Evolutionary conservation across 2,113 vertebrate genomes (phyloP).

Genomic region (Numida meleagris): DNA sequence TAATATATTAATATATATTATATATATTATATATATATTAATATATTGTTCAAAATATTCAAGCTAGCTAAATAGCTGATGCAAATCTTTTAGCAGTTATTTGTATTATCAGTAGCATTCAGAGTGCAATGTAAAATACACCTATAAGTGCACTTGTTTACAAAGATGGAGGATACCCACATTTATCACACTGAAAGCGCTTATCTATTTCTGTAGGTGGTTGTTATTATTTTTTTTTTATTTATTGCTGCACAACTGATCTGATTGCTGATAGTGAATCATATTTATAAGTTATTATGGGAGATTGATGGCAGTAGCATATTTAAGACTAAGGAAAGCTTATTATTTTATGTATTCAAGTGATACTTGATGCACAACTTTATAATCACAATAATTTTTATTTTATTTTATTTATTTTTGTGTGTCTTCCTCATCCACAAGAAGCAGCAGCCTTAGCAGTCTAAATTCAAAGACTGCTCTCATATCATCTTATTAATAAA

Average conservation of each 20-base stretch:
- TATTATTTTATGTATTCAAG: neutral
- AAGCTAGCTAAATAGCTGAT: neutral
- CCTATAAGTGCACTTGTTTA: neutral
- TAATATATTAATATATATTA: no score
- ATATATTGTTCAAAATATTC: neutral
- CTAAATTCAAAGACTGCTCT: neutral
- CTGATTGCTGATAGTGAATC: rapidly evolving
- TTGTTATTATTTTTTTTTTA: neutral
- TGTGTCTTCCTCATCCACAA: neutral
- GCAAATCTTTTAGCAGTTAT: neutral
- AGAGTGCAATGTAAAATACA: neutral
- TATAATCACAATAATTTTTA: conserved; percentile 45
- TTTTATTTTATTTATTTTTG: conserved; percentile 62
- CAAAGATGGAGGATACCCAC: neutral
- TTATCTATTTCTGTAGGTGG: neutral
- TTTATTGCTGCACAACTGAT: neutral
- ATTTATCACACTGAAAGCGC: neutral
- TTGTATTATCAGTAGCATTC: neutral
- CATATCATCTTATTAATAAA: conserved; percentile 21
- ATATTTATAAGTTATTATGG: neutral
- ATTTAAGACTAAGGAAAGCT: neutral
- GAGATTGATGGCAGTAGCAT: neutral
- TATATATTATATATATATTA: no score
- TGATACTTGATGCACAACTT: neutral
- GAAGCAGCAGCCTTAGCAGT: conserved; percentile 36